Evolutionary conservation across 2,888 invertebrate genomes (phyloP).

Genomic region (Ectobius pallidus): DNA sequence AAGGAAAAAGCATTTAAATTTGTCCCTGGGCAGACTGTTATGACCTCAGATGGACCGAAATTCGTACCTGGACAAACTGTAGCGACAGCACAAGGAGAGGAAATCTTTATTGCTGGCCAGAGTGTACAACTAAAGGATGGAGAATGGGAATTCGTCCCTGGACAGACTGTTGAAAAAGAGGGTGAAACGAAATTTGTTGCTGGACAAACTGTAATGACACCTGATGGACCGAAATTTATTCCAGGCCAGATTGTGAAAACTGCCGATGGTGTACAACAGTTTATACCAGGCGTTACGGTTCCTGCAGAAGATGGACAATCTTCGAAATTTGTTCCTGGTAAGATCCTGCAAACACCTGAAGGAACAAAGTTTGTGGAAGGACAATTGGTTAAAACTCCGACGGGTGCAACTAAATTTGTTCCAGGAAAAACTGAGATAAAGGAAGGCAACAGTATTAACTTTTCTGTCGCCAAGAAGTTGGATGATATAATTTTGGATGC

Average conservation of each 20-base stretch:
- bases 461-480: constrained; percentile 64
- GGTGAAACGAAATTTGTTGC: constrained; percentile 65
- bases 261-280: constrained; percentile 59
- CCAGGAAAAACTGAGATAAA: constrained; percentile 62
- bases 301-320: constrained; percentile 54
- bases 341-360: constrained; percentile 65
- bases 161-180: constrained; percentile 65
- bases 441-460: constrained; percentile 58
- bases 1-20: constrained; percentile 56
- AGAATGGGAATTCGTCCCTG: constrained; percentile 69
- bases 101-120: constrained; percentile 67
- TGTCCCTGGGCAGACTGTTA: constrained; percentile 64
- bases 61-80: constrained; percentile 66
- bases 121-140: constrained; percentile 60
- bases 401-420: constrained; percentile 64
- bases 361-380: constrained; percentile 71
- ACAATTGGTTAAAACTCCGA: constrained; percentile 64
- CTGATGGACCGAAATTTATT: constrained; percentile 67
- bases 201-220: constrained; percentile 67
- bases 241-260: constrained; percentile 66
- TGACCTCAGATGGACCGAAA: constrained; percentile 60
- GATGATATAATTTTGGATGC: constrained; percentile 63
- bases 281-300: constrained; percentile 66
- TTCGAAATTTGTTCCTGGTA: constrained; percentile 65
- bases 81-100: constrained; percentile 58